Conservation (phyloP, 2,888 invertebrate genomes). For the Platerodrilus igneus region DNA sequence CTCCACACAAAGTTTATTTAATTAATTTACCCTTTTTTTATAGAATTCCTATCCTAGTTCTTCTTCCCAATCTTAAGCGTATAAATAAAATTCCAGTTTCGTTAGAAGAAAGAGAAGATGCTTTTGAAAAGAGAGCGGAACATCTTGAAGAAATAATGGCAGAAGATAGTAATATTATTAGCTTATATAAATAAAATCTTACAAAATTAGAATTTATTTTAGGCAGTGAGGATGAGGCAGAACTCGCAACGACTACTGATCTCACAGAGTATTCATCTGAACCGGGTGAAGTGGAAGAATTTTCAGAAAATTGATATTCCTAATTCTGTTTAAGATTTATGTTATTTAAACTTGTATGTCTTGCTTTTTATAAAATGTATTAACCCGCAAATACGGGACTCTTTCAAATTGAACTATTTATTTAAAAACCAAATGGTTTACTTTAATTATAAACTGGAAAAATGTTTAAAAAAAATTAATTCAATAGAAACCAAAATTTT, state of each 20-base stretch:
- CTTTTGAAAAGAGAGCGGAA: slow-evolving; percentile 32
- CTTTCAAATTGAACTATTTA: too few relatives aligned
- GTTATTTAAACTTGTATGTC: too few relatives aligned
- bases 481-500: too few relatives aligned
- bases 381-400: too few relatives aligned
- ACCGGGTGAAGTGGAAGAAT: too few relatives aligned
- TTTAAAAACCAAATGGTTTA: too few relatives aligned
- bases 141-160: slow-evolving; percentile 39
- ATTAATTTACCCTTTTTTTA: slow-evolving; percentile 31
- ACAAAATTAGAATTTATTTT: not conserved
- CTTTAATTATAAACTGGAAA: too few relatives aligned
- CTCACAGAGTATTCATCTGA: slow-evolving; percentile 24
- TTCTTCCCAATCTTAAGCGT: slow-evolving; percentile 52
- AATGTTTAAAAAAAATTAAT: too few relatives aligned
- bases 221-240: slow-evolving; percentile 23
- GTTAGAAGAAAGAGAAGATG: slow-evolving; percentile 51
- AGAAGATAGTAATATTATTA: slow-evolving; percentile 42
- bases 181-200: too few relatives aligned
- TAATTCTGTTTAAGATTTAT: too few relatives aligned
- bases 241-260: slow-evolving; percentile 24
- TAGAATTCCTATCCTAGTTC: slow-evolving; percentile 51
- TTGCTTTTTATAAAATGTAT: too few relatives aligned
- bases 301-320: too few relatives aligned
- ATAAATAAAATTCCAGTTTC: slow-evolving; percentile 53
- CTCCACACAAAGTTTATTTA: not conserved